Conservation (phyloP, 2,113 vertebrate genomes). For the Leptosomus discolor region DNA sequence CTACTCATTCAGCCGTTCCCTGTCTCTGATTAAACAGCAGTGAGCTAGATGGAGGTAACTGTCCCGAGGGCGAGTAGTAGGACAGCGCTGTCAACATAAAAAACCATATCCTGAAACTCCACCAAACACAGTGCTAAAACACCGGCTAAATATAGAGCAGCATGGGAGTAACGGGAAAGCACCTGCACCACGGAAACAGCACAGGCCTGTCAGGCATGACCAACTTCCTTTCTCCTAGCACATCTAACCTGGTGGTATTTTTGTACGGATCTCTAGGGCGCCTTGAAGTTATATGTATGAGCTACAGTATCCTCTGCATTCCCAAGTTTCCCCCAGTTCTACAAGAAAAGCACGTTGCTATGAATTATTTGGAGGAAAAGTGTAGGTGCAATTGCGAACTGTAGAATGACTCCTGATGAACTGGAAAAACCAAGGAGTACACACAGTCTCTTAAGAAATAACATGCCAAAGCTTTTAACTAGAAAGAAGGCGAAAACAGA, state of each 20-base stretch:
- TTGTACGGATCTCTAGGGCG: not conserved
- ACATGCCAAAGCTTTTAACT: not conserved
- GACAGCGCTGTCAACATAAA: not conserved
- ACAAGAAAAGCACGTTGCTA: not conserved
- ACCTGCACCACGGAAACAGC: not conserved
- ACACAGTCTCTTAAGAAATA: not conserved
- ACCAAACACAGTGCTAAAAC: not conserved
- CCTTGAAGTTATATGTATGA: not conserved
- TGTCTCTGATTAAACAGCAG: not conserved
- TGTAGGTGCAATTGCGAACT: not conserved
- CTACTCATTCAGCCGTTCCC: not conserved
- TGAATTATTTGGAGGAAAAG: not conserved
- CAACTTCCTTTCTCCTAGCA: not conserved
- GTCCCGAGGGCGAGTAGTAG: not conserved
- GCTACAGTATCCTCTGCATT: not conserved
- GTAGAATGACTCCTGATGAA: not conserved
- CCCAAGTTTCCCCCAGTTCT: not conserved
- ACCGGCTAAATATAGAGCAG: not conserved
- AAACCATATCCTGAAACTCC: not conserved
- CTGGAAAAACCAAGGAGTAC: not conserved
- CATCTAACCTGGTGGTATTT: not conserved
- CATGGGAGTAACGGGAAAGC: not conserved
- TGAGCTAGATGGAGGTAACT: not conserved
- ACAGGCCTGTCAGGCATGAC: not conserved
- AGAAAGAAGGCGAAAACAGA: not conserved